Evolutionary conservation across 2,888 invertebrate species (phyloP).

Genomic region (Hypselothyrea guttata): DNA sequence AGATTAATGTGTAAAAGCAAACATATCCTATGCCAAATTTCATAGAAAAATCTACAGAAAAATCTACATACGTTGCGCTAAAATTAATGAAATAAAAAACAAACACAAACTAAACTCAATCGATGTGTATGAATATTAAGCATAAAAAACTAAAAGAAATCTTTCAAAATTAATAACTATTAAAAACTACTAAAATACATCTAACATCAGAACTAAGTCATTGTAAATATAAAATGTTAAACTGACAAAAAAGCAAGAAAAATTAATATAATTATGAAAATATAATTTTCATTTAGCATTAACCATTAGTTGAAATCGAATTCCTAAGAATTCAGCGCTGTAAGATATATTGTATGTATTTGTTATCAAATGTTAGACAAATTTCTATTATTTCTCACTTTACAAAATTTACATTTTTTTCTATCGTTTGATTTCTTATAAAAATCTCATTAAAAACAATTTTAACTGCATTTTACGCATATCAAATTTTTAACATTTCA

Average conservation of each 20-base stretch:
- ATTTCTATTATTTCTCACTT: not conserved
- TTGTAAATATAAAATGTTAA: conserved; percentile 60
- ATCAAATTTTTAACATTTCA: conserved; percentile 61
- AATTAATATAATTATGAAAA: conserved; percentile 37
- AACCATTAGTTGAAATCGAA: conserved; percentile 19
- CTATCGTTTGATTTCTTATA: no score
- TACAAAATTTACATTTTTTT: no score
- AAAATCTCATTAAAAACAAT: no score
- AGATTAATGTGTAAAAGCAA: conserved; percentile 41
- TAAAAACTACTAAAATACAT: conserved; percentile 36
- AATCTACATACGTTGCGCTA: conserved; percentile 44
- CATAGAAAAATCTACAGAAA: conserved; percentile 56
- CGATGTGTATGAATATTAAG: conserved; percentile 39
- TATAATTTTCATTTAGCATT: conserved; percentile 58
- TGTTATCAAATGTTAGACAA: not conserved
- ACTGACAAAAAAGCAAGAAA: conserved; percentile 17
- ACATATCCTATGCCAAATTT: conserved; percentile 79
- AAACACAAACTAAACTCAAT: conserved; percentile 37
- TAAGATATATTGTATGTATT: conserved; percentile 29
- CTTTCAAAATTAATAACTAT: conserved; percentile 39
- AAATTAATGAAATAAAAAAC: conserved; percentile 19
- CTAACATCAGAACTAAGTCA: conserved; percentile 37
- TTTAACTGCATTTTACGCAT: conserved; percentile 46
- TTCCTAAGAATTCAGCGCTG: conserved; percentile 17
- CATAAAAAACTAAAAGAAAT: conserved; percentile 16